Evolutionary conservation across 2,113 vertebrate genomes (phyloP), one percentile per base, ranked within the genome.

Genomic region (Sarotherodon lohbergeri): DNA sequence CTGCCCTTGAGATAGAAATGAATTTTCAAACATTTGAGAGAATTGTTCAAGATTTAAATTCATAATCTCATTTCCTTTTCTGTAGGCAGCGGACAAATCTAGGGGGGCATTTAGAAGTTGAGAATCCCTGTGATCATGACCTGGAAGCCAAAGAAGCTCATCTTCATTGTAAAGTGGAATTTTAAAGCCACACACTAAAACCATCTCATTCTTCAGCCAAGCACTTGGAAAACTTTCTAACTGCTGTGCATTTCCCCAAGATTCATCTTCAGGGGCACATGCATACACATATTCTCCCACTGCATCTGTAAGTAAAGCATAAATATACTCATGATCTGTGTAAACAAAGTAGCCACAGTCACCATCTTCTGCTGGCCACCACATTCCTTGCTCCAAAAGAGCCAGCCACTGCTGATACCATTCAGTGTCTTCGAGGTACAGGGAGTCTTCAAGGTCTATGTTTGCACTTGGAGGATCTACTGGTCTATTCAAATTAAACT

Each of bases 271-370:
- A 10, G 98, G 97, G 86, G 96, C 94, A 94, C 97, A 99, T 4
- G 97, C 94, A 14, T 99, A 99, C 3, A 97, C 97, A 91, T 98
- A 98, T 78, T 98, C 96, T 6, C 98, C 98, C 57, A 96, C 96
- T 54, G 95, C 95, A 95, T 99, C 98, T 85, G 99, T 99, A 32
- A 99, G 97, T 73, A 99, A 92, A 1, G 97, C 98, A 94, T 99
- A 99, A 68, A 99, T 97, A 82, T 97, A 99, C 71, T 98, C 97
- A 83, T 96, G 97, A 92, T 99, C 98, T 54, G 97, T 98, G 91
- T 98, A 99, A 95, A 99, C 97, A 95, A 97, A 99, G 92, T 99
- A 98, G 11, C 98, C 98, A 96, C 97, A 99, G 63, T 98, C 95
- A 36, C 98, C 98, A 92, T 98, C 96, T 90, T 99, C 98, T 80